Base-by-base conservation (phyloP, 2,888 invertebrate genomes). In the Lithodes maja region DNA sequence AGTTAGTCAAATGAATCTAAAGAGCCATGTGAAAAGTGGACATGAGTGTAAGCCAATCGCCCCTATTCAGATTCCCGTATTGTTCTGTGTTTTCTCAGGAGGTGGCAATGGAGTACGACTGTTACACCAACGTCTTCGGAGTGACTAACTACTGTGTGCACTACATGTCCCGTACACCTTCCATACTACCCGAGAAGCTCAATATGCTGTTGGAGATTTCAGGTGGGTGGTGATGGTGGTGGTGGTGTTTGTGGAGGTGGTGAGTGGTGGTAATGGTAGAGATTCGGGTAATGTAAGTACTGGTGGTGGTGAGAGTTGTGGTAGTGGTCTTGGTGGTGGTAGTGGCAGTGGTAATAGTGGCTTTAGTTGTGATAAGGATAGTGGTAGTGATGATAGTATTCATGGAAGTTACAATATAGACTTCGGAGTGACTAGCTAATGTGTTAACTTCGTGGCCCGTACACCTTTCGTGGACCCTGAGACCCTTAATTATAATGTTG, bases 61-160 rank as follows among this genome's bases (percentile, higher is more conserved):
- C 33, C 33, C 33, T 33, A 33, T 33, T 33, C 33, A 33, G 33
- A 33, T 33, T 33, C 33, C 33, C 33, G 33, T 33, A 33, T 33
- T 33, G 33, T 33, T 33, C 33, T 33, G 33, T 33, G 33, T 49
- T 9, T 61, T 49, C n/a, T 69, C 79, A 86, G 86, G 33, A 71
- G 53, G 68, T 71, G 2, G 80, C 86, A n/a, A 71, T 86, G 33
- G 86, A 86, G 54, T 86, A 86, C 7, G 86, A 86, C 80, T 86
- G 86, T 54, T 50, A 68, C 74, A 87, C 85, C 0, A 54, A 68
- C 74, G 17, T 55, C 9, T 33, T 87, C 15, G 90, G 83, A 0
- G 61, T 81, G 17, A 81, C 83, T 1, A 86, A 92, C 69, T 92
- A 92, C 91, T 92, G 92, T 87, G 83, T 92, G 17, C 92, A 92